Evolutionary conservation across 2,113 vertebrate species (phyloP).

Genomic region (Thryonomys swinderianus): DNA sequence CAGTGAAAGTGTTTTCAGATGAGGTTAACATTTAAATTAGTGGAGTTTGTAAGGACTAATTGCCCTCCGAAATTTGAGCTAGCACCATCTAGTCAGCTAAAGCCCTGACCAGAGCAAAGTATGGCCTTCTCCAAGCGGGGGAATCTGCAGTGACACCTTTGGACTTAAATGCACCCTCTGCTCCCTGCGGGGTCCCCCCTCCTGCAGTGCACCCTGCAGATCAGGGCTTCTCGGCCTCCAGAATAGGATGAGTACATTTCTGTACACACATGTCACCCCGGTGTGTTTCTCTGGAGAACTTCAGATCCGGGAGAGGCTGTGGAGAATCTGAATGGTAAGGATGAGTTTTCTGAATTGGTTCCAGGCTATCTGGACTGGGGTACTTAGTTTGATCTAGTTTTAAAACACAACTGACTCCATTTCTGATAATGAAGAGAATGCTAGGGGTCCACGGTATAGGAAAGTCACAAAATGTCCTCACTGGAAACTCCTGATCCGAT

Average conservation of each 20-base stretch:
- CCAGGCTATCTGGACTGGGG: neutral
- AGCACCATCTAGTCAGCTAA: neutral
- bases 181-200: neutral
- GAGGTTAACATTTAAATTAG: neutral
- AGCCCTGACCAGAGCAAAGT: neutral
- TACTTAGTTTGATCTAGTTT: neutral
- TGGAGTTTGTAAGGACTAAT: neutral
- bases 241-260: neutral
- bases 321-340: neutral
- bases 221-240: neutral
- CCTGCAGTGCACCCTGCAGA: neutral
- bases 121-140: neutral
- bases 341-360: neutral
- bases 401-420: neutral
- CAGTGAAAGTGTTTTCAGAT: neutral
- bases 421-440: neutral
- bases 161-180: neutral
- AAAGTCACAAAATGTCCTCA: neutral
- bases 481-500: neutral
- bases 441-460: neutral
- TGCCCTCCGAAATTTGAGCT: neutral
- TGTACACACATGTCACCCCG: neutral
- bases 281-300: neutral
- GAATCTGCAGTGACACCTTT: neutral
- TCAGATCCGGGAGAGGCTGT: neutral